A percentile compares a stretch with the other conserved stretches of the same genome.
These are phyloP conservation scores for Silvanus unidentatus DNA, from an alignment of 2,888 invertebrate species.

Conservation along the genomic window DNA sequence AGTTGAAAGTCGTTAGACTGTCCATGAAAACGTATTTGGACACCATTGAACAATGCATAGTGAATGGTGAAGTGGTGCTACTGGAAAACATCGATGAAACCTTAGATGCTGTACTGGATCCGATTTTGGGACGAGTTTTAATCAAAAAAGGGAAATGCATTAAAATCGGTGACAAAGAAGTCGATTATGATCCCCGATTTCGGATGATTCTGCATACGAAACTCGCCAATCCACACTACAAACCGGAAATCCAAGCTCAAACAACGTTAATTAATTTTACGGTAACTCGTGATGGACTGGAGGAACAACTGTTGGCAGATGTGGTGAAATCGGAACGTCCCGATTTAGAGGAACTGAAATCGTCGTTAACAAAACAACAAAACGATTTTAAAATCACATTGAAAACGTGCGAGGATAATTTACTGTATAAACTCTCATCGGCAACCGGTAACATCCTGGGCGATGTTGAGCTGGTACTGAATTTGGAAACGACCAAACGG, in stretches of 20 bases:
- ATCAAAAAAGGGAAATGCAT: slow-evolving; percentile 79
- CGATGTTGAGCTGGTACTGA: slow-evolving; percentile 84
- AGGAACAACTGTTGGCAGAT: slow-evolving; percentile 88
- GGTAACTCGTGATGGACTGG: slow-evolving; percentile 84
- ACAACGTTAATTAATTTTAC: slow-evolving; percentile 94
- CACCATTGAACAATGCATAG: slow-evolving; percentile 60
- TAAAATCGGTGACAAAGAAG: slow-evolving; percentile 87
- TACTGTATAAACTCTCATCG: slow-evolving; percentile 77
- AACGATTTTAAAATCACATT: slow-evolving; percentile 91
- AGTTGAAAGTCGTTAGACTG: slow-evolving; percentile 69
- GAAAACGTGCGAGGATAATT: slow-evolving; percentile 84
- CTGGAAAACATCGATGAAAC: slow-evolving; percentile 87
- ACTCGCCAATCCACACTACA: slow-evolving; percentile 91
- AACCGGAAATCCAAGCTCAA: slow-evolving; percentile 95
- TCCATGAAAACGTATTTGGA: slow-evolving; percentile 81
- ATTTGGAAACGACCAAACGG: slow-evolving; percentile 87
- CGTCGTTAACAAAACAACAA: slow-evolving; percentile 82
- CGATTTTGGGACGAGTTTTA: slow-evolving; percentile 78
- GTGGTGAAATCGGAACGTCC: slow-evolving; percentile 91
- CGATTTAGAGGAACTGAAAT: slow-evolving; percentile 77
- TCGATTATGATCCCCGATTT: slow-evolving; percentile 80
- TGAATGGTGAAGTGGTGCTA: slow-evolving; percentile 69
- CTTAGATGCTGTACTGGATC: slow-evolving; percentile 87
- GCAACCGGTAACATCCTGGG: slow-evolving; percentile 89
- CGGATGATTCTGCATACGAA: slow-evolving; percentile 86